Base-by-base conservation (phyloP, 1,140 invertebrate genomes). In the Cotesia chilonis region DNA sequence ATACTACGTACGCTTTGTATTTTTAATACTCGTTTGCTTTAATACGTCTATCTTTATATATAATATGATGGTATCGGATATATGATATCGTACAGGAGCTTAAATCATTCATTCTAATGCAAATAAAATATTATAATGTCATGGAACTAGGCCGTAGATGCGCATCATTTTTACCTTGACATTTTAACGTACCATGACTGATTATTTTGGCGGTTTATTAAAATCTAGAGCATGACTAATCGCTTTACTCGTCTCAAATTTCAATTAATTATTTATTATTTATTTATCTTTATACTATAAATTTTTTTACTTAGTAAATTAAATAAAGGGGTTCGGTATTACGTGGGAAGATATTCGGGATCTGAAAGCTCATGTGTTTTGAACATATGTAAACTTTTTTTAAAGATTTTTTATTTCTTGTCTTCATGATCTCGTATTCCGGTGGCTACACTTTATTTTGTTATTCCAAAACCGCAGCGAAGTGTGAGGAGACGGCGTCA, bases 81-180 rank as follows among this genome's bases (percentile, higher is more conserved):
- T 7, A 17, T 52, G n/a, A 52, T 66, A 12, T 6, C 20, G 28
- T 36, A 10, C 4, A 60, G 41, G 3, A 17, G 64, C 10, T 12
- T 14, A 17, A 20, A 66, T 60, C 5, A 28, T 20, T 10, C 3
- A 0, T 35, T 20, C 17, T n/a, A 14, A 55, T 55, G n/a, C n/a
- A 36, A 36, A 17, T 17, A 57, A 7, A 47, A 9, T 47, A 6
- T 12, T 68, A 65, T 74, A 74, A 74, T 74, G 61, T 54, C 38
- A 74, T 74, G 72, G 57, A 74, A 74, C 67, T 74, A 57, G 72
- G 72, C 55, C 72, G 51, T 35, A 51, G 54, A 55, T 74, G 41
- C 10, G 72, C 68, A 74, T 74, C 60, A 66, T 74, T 74, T 74
- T 66, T 69, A 38, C 61, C 28, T 68, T 69, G 71, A 73, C 71